Conservation (phyloP, 2,888 invertebrate genomes). For the Lasioglossum oenotherae region DNA sequence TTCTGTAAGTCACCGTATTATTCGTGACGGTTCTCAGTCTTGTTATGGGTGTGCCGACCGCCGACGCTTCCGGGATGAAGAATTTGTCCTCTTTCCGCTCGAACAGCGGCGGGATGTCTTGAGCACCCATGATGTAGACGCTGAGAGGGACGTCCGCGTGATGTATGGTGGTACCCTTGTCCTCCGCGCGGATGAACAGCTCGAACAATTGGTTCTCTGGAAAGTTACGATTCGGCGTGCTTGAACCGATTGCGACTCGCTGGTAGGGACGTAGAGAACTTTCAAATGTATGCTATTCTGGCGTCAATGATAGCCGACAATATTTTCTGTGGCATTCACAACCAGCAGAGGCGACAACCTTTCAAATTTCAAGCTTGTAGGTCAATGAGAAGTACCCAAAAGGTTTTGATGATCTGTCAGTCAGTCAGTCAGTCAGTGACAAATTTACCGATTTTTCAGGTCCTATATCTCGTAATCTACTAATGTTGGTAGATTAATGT, state of each 20-base stretch:
- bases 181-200: conserved; percentile 95
- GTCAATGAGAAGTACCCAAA: no score
- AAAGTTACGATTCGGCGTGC: conserved; percentile 65
- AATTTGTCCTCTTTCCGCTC: conserved; percentile 91
- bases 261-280: not conserved
- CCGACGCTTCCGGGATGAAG: conserved; percentile 92
- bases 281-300: not conserved
- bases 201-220: conserved; percentile 92
- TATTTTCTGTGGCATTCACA: not conserved
- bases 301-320: not conserved
- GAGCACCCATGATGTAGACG: conserved; percentile 90
- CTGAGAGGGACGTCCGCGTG: conserved; percentile 93
- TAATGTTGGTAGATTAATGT: no score
- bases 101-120: conserved; percentile 90
- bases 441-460: no score
- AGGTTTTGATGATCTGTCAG: no score
- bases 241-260: not conserved
- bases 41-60: conserved; percentile 89
- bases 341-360: no score
- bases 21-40: conserved; percentile 89
- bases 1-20: conserved; percentile 87
- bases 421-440: no score
- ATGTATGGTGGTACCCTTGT: conserved; percentile 90
- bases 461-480: no score
- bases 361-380: no score